Evolutionary conservation across 2,797 vertebrate species (phyloP).

Genomic region (Chiroxiphia lanceolata): DNA sequence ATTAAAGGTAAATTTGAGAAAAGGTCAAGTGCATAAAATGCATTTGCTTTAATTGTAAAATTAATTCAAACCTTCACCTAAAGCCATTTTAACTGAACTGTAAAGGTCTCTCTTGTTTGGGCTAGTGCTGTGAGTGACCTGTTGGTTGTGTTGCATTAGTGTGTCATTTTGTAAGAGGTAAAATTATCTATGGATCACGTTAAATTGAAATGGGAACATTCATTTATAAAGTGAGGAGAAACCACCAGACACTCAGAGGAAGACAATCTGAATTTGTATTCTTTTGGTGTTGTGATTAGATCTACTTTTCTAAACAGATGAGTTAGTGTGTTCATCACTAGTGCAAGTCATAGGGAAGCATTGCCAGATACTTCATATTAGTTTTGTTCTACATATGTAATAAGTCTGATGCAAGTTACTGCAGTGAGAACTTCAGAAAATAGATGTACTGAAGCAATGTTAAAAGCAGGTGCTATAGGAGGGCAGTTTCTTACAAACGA

Average conservation of each 20-base stretch:
- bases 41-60: neutral
- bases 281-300: neutral
- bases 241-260: neutral
- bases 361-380: neutral
- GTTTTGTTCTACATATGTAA: neutral
- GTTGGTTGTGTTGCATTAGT: neutral
- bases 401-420: neutral
- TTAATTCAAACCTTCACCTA: neutral
- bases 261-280: neutral
- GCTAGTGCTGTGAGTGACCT: neutral
- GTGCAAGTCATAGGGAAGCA: neutral
- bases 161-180: neutral
- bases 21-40: neutral
- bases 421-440: neutral
- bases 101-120: neutral
- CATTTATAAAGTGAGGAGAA: neutral
- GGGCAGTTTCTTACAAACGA: neutral
- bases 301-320: neutral
- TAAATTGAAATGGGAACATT: neutral
- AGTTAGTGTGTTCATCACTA: neutral
- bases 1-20: neutral
- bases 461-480: neutral
- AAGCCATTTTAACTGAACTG: neutral
- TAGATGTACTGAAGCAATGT: neutral
- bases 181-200: neutral